Evolutionary conservation across 2,797 vertebrate genomes (phyloP).

Genomic region (Scolopax rusticola): DNA sequence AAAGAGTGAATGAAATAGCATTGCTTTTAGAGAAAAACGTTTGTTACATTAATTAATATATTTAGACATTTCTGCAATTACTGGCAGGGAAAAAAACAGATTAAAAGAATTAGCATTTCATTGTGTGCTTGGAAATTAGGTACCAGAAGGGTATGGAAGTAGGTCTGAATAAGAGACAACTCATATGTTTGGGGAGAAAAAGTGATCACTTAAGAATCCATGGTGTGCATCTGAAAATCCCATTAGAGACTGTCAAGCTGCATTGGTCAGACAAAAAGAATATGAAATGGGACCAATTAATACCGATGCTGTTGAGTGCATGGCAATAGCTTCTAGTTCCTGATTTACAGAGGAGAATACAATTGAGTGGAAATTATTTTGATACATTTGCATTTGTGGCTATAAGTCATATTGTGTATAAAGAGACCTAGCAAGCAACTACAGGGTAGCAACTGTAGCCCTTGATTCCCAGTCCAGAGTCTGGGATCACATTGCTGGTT

Average conservation of each 20-base stretch:
- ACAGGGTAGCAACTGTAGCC: not conserved
- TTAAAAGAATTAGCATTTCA: slow-evolving; percentile 35
- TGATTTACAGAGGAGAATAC: slow-evolving; percentile 53
- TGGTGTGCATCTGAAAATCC: slow-evolving; percentile 77
- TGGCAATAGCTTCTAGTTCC: slow-evolving; percentile 33
- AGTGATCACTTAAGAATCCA: slow-evolving; percentile 77
- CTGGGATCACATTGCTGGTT: not conserved
- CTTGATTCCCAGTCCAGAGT: not conserved
- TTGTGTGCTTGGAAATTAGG: slow-evolving; percentile 41
- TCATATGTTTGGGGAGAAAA: slow-evolving; percentile 77
- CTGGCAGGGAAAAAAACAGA: not conserved
- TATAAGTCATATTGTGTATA: slow-evolving; percentile 14
- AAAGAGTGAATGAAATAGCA: not conserved
- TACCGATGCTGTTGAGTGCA: slow-evolving; percentile 30
- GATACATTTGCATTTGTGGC: slow-evolving; percentile 33
- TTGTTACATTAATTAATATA: slow-evolving; percentile 16
- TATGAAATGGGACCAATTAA: slow-evolving; percentile 59
- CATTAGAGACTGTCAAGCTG: slow-evolving; percentile 77
- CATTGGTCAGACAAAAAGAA: slow-evolving; percentile 77
- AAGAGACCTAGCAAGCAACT: not conserved
- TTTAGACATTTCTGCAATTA: slow-evolving; percentile 21
- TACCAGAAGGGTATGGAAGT: slow-evolving; percentile 71
- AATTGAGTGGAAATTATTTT: slow-evolving; percentile 39
- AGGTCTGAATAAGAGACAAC: slow-evolving; percentile 60
- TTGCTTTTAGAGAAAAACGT: slow-evolving; percentile 20